These are phyloP conservation scores for Philypnodon macrostomus DNA, from an alignment of 2,797 vertebrate genomes.

Conservation along the genomic window DNA sequence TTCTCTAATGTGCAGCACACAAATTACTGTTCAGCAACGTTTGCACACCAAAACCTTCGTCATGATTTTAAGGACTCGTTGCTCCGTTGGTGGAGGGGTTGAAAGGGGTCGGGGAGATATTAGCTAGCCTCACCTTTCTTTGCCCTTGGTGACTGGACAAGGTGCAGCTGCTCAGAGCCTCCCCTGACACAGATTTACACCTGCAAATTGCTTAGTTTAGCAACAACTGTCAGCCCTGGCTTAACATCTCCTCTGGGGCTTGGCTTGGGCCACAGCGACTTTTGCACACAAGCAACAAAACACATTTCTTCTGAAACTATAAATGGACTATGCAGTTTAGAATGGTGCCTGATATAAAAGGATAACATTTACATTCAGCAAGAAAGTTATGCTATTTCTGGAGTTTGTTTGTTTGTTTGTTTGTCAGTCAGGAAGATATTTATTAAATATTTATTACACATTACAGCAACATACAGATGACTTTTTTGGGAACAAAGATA, in stretches of 20 bases:
- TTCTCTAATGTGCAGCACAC: conserved; percentile 27
- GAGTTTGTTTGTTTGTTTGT: too few relatives aligned
- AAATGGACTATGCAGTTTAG: not conserved
- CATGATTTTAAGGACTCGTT: not conserved
- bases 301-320: conserved; percentile 1
- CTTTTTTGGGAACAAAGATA: too few relatives aligned
- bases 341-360: not conserved
- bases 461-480: too few relatives aligned
- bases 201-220: not conserved
- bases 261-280: not conserved
- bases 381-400: too few relatives aligned
- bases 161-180: not conserved
- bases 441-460: too few relatives aligned
- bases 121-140: not conserved
- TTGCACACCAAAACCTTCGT: conserved; percentile 14
- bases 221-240: conserved; percentile 1
- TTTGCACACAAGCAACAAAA: not conserved
- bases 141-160: conserved; percentile 3
- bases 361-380: too few relatives aligned
- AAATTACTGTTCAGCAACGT: conserved; percentile 24
- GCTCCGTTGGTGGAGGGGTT: conserved; percentile 1
- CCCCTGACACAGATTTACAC: conserved; percentile 12
- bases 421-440: too few relatives aligned
- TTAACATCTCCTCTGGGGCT: conserved; percentile 2
- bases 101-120: conserved; percentile 11